A percentile compares a stretch with the other conserved stretches of the same genome.
Conservation (phyloP, 1,140 invertebrate genomes). For the Drosophila pachea region DNA sequence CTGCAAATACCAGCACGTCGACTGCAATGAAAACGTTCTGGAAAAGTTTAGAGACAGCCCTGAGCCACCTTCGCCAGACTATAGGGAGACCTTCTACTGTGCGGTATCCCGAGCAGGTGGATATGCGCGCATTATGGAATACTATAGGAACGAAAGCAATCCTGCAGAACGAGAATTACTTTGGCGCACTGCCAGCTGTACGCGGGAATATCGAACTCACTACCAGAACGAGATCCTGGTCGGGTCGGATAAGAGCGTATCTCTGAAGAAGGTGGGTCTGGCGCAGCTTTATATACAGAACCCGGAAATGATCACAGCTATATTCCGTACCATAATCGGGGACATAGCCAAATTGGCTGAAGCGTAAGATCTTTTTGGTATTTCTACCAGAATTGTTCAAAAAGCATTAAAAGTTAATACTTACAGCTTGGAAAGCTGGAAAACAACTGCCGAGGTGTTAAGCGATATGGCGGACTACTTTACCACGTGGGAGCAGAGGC, state of each 20-base stretch:
- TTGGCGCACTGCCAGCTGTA: conserved; percentile 58
- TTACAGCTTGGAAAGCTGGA: conserved; percentile 70
- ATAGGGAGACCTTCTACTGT: conserved; percentile 82
- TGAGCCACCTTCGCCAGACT: conserved; percentile 78
- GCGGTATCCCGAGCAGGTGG: conserved; percentile 78
- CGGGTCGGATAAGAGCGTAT: not conserved
- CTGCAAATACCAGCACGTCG: conserved; percentile 78
- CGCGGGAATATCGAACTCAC: conserved; percentile 16
- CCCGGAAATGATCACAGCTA: conserved; percentile 68
- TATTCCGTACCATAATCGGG: conserved; percentile 49
- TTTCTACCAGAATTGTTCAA: not conserved
- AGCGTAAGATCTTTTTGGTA: conserved; percentile 51
- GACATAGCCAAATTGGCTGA: conserved; percentile 37
- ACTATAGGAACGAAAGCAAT: conserved; percentile 30
- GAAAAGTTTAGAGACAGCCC: conserved; percentile 8
- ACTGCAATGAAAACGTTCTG: conserved; percentile 76
- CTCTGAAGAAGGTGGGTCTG: conserved; percentile 61
- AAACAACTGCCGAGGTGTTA: conserved; percentile 72
- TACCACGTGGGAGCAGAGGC: conserved; percentile 78
- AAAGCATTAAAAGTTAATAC: conserved; percentile 8
- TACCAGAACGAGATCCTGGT: conserved; percentile 47
- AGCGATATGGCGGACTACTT: conserved; percentile 79
- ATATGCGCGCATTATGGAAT: conserved; percentile 19
- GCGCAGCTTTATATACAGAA: conserved; percentile 76
- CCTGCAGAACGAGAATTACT: conserved; percentile 42